phyloP scores from a whole-genome alignment of 2,113 vertebrate genomes.

The Notothenia rossii region DNA sequence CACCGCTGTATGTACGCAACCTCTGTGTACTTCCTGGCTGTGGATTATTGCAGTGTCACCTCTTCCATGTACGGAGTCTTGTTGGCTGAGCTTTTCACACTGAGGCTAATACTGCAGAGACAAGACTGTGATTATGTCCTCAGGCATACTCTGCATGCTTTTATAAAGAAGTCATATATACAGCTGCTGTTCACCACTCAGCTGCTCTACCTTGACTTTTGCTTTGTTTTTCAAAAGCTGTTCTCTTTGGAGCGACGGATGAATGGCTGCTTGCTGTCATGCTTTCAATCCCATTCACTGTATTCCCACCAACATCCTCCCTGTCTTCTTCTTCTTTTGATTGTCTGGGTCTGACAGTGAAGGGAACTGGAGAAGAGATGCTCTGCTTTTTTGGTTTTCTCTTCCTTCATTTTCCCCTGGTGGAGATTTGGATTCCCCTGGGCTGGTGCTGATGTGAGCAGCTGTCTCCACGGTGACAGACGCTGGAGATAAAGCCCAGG shows the following conservation, averaged over 20 bases:
- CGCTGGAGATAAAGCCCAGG: conserved; percentile 72
- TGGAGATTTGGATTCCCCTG: conserved; percentile 63
- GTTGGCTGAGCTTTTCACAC: conserved; percentile 40
- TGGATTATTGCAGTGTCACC: conserved; percentile 26
- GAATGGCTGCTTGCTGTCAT: conserved; percentile 43
- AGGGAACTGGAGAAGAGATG: conserved; percentile 41
- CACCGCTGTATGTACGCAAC: background rate
- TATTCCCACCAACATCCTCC: background rate
- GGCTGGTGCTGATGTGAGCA: conserved; percentile 79
- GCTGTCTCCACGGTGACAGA: conserved; percentile 83
- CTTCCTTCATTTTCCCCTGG: conserved; percentile 22
- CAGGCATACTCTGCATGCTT: conserved; percentile 45
- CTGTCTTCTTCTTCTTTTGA: conserved; percentile 22
- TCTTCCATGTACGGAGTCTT: background rate
- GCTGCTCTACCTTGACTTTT: conserved; percentile 17
- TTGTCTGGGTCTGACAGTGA: conserved; percentile 47
- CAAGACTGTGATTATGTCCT: conserved; percentile 37
- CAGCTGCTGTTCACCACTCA: conserved; percentile 14
- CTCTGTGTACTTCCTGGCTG: conserved; percentile 13
- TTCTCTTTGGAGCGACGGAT: conserved; percentile 30
- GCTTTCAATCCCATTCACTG: conserved; percentile 36
- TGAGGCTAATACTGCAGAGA: conserved; percentile 40
- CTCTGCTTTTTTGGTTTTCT: conserved; percentile 53
- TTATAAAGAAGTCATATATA: conserved; percentile 33
- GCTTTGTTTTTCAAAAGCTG: conserved; percentile 19